Percentiles rank a stretch among this genome's conserved stretches.
phyloP scores from a whole-genome alignment of 2,797 vertebrate species.

The Orestias chungarensis region DNA sequence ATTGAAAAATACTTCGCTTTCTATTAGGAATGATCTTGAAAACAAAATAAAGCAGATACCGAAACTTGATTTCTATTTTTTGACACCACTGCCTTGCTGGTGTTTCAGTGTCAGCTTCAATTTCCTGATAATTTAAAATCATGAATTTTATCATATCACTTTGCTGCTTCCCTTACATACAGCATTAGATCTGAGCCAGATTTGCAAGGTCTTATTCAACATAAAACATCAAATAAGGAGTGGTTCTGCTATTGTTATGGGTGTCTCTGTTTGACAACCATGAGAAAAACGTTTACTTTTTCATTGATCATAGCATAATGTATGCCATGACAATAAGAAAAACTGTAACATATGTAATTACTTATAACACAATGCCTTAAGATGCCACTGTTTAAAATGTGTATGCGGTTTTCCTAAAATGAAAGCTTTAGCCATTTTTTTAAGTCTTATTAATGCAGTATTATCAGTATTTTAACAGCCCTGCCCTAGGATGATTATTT shows the following conservation, averaged over 20 bases:
- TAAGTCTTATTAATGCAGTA: background rate
- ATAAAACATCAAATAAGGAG: background rate
- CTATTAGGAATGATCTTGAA: constrained; percentile 12
- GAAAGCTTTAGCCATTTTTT: background rate
- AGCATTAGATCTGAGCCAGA: background rate
- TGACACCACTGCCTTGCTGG: constrained; percentile 15
- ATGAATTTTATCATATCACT: constrained; percentile 10
- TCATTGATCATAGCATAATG: background rate
- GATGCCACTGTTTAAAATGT: background rate
- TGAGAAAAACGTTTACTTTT: background rate
- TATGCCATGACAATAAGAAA: background rate
- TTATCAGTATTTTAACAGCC: background rate
- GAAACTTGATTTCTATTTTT: constrained; percentile 9
- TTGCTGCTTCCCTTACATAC: constrained; percentile 16
- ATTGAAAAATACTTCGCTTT: background rate
- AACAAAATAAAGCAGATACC: constrained; percentile 18
- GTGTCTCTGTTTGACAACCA: background rate
- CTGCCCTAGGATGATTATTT: background rate
- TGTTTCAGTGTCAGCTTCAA: constrained; percentile 9
- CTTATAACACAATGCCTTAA: background rate
- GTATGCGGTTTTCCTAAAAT: background rate
- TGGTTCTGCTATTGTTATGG: background rate
- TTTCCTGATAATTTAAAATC: constrained; percentile 24
- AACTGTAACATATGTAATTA: background rate
- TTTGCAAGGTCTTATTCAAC: background rate